Evolutionary conservation across 2,797 vertebrate species (phyloP), one percentile per base, ranked within the genome.

Genomic region (Clarias laeviceps): DNA sequence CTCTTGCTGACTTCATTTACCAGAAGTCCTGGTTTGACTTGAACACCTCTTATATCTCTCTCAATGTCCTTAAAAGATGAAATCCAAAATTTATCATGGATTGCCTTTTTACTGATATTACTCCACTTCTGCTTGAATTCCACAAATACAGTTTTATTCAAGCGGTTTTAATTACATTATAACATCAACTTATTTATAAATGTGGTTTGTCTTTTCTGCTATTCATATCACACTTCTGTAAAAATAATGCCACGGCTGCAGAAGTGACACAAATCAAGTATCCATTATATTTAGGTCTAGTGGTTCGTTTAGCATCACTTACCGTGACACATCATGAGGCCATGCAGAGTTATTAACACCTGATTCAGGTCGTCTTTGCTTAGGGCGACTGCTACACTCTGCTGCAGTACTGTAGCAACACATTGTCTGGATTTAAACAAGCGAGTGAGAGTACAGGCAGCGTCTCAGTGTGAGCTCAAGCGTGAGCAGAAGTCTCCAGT

Each of bases 401-500:
- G 20, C 73, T 32, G 27, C 73, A 76, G 45, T 45, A 45, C 45
- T 45, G 45, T 45, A 32, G 18, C 17, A 56, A 15, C 86, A 88
- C 83, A 83, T 83, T 86, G 84, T 77, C 57, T 64, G 82, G 65
- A 87, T 84, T 89, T 88, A 82, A 80, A 76, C 27, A 50, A 54
- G 40, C 14, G 14, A 65, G 69, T 22, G 56, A 74, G 66, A 59
- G 80, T 84, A 68, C 85, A 84, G 83, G 77, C 64, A 74, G 79
- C 17, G 54, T 73, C 87, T 73, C 86, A 69, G 88, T 37, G 27
- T 78, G 88, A 69, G 69, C 80, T 83, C 69, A 78, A 65, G 76
- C 82, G 85, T 18, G 1, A 37, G n/a, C 72, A 85, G 85, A 80
- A 80, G 62, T 81, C 76, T 77, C 74, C 61, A 66, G 32, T 83